A percentile compares a stretch with the other conserved stretches of the same genome.
Conservation (phyloP, 2,113 vertebrate genomes). For the Cyprinodon variegatus region DNA sequence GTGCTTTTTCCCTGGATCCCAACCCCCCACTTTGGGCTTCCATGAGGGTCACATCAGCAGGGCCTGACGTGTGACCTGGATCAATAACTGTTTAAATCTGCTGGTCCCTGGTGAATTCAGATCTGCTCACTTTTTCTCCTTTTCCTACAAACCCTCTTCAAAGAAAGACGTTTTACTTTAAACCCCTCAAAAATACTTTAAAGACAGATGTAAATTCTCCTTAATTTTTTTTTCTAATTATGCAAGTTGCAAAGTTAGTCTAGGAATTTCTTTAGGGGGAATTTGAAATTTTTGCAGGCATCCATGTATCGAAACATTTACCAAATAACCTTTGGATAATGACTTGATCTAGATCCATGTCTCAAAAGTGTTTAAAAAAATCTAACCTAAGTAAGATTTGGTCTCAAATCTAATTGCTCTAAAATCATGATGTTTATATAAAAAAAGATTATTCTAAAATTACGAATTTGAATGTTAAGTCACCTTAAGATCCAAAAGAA, state of each 20-base stretch:
- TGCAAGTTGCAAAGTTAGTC: neutral
- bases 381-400: neutral
- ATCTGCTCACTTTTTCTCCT: constrained; percentile 46
- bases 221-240: neutral
- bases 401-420: neutral
- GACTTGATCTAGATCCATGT: neutral
- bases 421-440: neutral
- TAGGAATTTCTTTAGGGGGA: neutral
- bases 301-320: neutral
- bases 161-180: constrained; percentile 15
- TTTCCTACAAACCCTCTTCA: constrained; percentile 27
- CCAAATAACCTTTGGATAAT: neutral
- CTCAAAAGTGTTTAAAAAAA: neutral
- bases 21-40: constrained; percentile 54
- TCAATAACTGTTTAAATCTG: constrained; percentile 84
- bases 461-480: neutral
- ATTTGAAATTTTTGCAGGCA: neutral
- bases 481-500: neutral
- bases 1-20: constrained; percentile 41
- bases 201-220: neutral
- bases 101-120: constrained; percentile 69
- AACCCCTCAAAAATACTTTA: neutral
- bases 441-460: neutral
- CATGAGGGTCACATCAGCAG: constrained; percentile 72
- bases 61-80: constrained; percentile 78